Evolutionary conservation across 2,797 vertebrate species (phyloP), one percentile per base, ranked within the genome.

Genomic region (Hozukius guyotensis): DNA sequence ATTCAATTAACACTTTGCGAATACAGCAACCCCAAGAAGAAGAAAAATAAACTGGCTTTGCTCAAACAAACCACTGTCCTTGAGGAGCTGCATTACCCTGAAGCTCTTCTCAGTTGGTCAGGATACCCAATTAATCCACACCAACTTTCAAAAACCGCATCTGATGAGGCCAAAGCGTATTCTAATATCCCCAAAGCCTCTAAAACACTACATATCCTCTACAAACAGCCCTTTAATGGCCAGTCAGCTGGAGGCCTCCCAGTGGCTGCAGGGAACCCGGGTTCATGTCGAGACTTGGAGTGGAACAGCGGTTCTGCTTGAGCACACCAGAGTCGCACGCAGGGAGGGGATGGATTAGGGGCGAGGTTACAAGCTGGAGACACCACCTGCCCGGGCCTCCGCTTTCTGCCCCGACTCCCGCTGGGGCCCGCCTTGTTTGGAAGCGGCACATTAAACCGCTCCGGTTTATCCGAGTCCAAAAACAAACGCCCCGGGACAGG

Each of bases 181-280:
- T 82, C 46, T 72, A 71, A 78, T 66, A 74, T 65, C 75, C 32
- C 66, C 31, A 32, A 77, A 36, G 27, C 65, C 52, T 61, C 2
- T 27, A 31, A 81, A 88, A 80, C 36, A 56, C 38, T 13, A 65
- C 38, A 60, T 8, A 80, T 46, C 22, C 49, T 96, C 94, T 88
- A 96, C 53, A 65, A 78, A 96, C 94, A 97, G 91, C 93, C 96
- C 10, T 71, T 72, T 46, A 83, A 72, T 8, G 10, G 66, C 20
- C 46, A 27, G 57, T 53, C 60, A 66, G 70, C 49, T 25, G 24
- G 49, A 64, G 71, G 53, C 22, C 74, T 2, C 53, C 14, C 12
- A 4, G 20, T 42, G n/a, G 20, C 62, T 22, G 57, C 62, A 16
- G 59, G 24, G 46, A 68, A 49, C 14, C 36, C 6, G 20, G 11